These are phyloP conservation scores for Polietes domitor DNA, from an alignment of 2,888 invertebrate genomes.

Conservation along the genomic window DNA sequence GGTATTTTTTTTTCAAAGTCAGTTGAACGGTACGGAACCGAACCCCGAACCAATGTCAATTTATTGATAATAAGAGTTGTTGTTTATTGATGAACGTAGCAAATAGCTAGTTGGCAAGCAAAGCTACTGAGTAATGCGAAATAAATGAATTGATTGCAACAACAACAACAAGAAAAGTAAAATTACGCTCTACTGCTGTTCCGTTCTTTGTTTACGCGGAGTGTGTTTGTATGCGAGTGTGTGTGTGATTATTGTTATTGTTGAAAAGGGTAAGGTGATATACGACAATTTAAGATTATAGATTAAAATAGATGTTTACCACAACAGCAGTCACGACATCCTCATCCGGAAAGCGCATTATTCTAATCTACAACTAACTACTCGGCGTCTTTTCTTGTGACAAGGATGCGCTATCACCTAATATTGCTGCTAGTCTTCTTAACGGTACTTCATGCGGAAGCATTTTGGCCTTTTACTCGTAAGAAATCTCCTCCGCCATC, in stretches of 20 bases:
- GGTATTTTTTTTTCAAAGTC: too few relatives aligned
- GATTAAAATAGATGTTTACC: too few relatives aligned
- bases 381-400: background rate
- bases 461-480: conserved; percentile 56
- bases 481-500: conserved; percentile 33
- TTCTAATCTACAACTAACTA: too few relatives aligned
- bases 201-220: background rate
- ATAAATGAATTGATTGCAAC: conserved; percentile 42
- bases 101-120: background rate
- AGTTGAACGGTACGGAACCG: too few relatives aligned
- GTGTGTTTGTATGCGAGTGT: background rate
- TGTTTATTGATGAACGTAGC: background rate
- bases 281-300: too few relatives aligned
- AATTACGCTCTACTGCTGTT: conserved; percentile 19
- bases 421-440: conserved; percentile 27
- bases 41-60: too few relatives aligned
- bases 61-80: conserved; percentile 48
- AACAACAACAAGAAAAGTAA: conserved; percentile 9
- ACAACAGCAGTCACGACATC: too few relatives aligned
- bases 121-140: background rate
- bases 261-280: too few relatives aligned
- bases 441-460: conserved; percentile 35
- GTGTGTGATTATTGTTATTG: background rate
- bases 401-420: conserved; percentile 52
- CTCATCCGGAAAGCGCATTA: too few relatives aligned